A percentile compares a stretch with the other conserved stretches of the same genome.
These are phyloP conservation scores for Nomada fabriciana DNA, from an alignment of 2,888 invertebrate genomes.

Conservation along the genomic window DNA sequence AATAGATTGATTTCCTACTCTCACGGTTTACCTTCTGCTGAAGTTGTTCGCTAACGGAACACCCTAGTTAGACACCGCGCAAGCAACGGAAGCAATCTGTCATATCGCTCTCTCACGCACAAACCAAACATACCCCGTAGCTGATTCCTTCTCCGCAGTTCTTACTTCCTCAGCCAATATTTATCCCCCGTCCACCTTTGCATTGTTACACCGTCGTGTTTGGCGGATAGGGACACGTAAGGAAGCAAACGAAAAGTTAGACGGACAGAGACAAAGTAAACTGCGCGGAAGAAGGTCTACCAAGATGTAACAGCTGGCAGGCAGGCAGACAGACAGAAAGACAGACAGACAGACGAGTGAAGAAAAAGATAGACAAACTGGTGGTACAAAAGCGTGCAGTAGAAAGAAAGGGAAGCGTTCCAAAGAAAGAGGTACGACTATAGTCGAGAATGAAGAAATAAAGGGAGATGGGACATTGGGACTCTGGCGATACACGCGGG, in stretches of 20 bases:
- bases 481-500: not conserved
- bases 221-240: not conserved
- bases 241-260: conserved; percentile 10
- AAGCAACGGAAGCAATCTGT: conserved; percentile 16
- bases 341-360: not conserved
- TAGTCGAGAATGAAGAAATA: not conserved
- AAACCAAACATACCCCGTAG: conserved; percentile 9
- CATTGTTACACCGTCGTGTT: conserved; percentile 34
- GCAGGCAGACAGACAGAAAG: too few species aligned
- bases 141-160: not conserved
- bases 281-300: conserved; percentile 15
- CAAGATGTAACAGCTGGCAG: conserved; percentile 14
- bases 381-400: not conserved
- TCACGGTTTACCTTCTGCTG: conserved; percentile 18
- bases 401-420: not conserved
- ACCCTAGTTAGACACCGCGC: conserved; percentile 20
- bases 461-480: not conserved
- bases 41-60: not conserved
- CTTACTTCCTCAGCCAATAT: conserved; percentile 44
- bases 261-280: conserved; percentile 43
- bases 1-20: not conserved
- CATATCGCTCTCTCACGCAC: conserved; percentile 16
- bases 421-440: conserved; percentile 1
- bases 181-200: conserved; percentile 26
- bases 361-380: not conserved